A percentile compares a stretch with the other conserved stretches of the same genome.
Conservation (phyloP, 1,140 invertebrate genomes). For the Hirudo medicinalis region DNA sequence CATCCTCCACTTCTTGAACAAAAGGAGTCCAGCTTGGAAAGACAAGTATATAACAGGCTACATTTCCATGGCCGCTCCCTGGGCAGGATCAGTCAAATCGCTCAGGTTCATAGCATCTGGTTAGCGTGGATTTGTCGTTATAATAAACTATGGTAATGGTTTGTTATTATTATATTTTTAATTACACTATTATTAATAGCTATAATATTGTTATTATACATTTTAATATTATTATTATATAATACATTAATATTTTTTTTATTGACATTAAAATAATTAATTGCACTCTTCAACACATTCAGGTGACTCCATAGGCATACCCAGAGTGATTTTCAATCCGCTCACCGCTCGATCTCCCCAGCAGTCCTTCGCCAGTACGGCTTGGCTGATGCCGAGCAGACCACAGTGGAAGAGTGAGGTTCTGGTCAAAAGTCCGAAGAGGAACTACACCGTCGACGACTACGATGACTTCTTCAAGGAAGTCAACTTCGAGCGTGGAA, state of each 20-base stretch:
- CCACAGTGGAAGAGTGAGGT: conserved; percentile 80
- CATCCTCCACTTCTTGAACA: conserved; percentile 69
- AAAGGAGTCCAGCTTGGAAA: conserved; percentile 71
- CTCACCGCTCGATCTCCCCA: conserved; percentile 57
- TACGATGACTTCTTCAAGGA: conserved; percentile 68
- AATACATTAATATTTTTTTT: too few relatives aligned
- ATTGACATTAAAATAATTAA: background rate
- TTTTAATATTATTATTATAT: background rate
- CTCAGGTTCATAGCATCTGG: conserved; percentile 85
- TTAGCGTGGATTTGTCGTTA: conserved; percentile 32
- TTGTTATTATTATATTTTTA: too few relatives aligned
- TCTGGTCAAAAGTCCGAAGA: conserved; percentile 57
- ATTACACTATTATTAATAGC: too few relatives aligned
- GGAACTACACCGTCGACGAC: conserved; percentile 74
- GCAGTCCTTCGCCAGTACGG: conserved; percentile 57
- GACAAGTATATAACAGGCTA: conserved; percentile 69
- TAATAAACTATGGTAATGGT: too few relatives aligned
- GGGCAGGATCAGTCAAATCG: conserved; percentile 83
- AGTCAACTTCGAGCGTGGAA: conserved; percentile 65
- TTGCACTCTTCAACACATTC: background rate
- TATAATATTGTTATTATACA: too few relatives aligned
- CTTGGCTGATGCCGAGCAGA: conserved; percentile 82
- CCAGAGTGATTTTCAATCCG: conserved; percentile 81
- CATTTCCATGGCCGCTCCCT: conserved; percentile 74
- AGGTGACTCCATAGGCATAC: conserved; percentile 27